A percentile compares a stretch with the other conserved stretches of the same genome.
phyloP scores from a whole-genome alignment of 2,888 invertebrate species.

The Julus scandinavius region DNA sequence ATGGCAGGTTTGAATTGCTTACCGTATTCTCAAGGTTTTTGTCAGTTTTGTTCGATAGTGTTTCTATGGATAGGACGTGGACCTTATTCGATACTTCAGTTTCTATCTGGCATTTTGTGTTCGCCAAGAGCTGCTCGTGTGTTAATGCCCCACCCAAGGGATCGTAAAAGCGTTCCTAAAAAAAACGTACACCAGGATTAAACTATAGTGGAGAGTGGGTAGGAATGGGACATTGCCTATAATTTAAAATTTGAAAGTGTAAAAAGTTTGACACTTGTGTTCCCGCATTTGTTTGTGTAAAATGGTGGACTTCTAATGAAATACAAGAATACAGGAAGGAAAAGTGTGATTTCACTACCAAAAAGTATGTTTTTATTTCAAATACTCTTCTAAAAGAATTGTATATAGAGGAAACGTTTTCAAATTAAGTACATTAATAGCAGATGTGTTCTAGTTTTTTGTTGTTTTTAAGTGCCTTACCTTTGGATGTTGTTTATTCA shows the following conservation, averaged over 20 bases:
- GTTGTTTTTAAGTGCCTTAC: neutral
- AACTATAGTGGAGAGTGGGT: too few relatives aligned
- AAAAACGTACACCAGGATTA: neutral
- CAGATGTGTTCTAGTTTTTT: neutral
- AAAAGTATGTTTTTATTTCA: too few relatives aligned
- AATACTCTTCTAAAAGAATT: too few relatives aligned
- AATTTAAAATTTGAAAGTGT: too few relatives aligned
- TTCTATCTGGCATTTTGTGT: neutral
- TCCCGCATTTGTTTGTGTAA: too few relatives aligned
- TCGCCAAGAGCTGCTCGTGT: neutral
- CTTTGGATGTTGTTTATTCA: constrained; percentile 44
- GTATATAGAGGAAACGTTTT: too few relatives aligned
- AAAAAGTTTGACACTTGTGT: too few relatives aligned
- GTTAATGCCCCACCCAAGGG: neutral
- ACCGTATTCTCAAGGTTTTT: constrained; percentile 31
- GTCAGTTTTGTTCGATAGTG: neutral
- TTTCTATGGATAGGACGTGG: neutral
- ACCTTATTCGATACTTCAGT: constrained; percentile 39
- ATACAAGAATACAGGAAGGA: too few relatives aligned
- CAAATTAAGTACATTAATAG: too few relatives aligned
- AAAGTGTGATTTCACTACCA: too few relatives aligned
- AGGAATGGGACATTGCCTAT: too few relatives aligned
- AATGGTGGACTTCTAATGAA: too few relatives aligned
- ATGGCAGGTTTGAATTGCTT: neutral
- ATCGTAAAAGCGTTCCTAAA: constrained; percentile 29